Base-by-base conservation (phyloP, 2,888 invertebrate genomes). In the Cheilosia grossa region DNA sequence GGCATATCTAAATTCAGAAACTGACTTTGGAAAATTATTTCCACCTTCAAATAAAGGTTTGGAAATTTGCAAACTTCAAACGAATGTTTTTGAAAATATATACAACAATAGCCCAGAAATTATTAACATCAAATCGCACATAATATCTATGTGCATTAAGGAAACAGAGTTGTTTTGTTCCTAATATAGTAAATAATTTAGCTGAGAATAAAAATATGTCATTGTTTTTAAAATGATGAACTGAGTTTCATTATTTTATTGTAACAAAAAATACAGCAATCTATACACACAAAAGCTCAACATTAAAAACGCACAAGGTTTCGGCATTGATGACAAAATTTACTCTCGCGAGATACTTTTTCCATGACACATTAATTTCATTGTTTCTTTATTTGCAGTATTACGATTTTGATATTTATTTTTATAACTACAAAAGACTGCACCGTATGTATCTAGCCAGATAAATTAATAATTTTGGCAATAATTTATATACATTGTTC, bases 61-160 rank as follows among this genome's bases (percentile, higher is more conserved):
- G 21, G 30, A 54, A 54, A 54, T n/a, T 33, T 54, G 30, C 10
- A 33, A 54, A n/a, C 33, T 54, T 54, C 17, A 54, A 54, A 54
- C 54, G 21, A 17, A 13, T 17, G 54, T 30, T 54, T 54, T 54
- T 54, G 54, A 54, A 54, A 54, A 54, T 30, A 7, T 54, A 30
- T 54, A 33, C 7, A 30, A 7, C n/a, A 17, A 54, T 33, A 54
- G 30, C 33, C 33, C 33, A n/a, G 6, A 54, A 33, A 54, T n/a
- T 53, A 53, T 6, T 44, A 47, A 9, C 10, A 9, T 7, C 6
- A 21, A 47, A 47, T 42, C n/a, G 15, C 15, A 42, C 5, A n/a
- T 42, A n/a, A 4, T n/a, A n/a, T 42, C n/a, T 42, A 42, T 42
- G 15, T 42, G 42, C n/a, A 42, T 42, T 42, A n/a, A 42, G n/a